Evolutionary conservation across 1,140 invertebrate species (phyloP).

Genomic region (Glossosoma conforme): DNA sequence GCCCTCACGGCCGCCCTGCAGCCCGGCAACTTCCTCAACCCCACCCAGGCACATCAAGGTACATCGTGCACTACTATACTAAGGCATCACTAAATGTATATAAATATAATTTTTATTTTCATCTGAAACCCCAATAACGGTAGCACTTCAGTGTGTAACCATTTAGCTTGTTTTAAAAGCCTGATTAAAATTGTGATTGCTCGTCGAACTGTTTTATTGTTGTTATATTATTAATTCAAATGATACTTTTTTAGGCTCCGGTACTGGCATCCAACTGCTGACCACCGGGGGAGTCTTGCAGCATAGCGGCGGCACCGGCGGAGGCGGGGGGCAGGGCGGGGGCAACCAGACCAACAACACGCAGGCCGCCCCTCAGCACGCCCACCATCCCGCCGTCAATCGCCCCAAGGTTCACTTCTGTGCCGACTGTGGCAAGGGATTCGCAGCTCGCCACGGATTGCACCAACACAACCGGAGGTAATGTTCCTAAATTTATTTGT

Average conservation of each 20-base stretch:
- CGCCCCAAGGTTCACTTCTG: constrained; percentile 75
- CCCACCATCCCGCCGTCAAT: constrained; percentile 25
- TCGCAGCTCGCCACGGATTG: constrained; percentile 75
- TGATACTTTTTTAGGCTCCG: constrained; percentile 6
- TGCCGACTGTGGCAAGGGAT: constrained; percentile 76
- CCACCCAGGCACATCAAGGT: constrained; percentile 49
- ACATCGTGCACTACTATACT: constrained; percentile 13
- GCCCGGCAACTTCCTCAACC: constrained; percentile 59
- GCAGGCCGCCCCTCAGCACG: neutral
- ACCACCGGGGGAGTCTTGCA: constrained; percentile 35
- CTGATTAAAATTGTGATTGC: neutral
- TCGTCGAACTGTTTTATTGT: too few relatives aligned
- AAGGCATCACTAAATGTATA: constrained; percentile 7
- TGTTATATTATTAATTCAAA: neutral
- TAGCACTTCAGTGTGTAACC: too few relatives aligned
- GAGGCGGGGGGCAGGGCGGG: neutral
- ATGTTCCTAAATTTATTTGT: constrained; percentile 5
- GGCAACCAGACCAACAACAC: neutral
- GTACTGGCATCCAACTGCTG: constrained; percentile 27
- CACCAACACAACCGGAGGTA: constrained; percentile 65
- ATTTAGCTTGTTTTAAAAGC: too few relatives aligned
- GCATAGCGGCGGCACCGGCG: constrained; percentile 16
- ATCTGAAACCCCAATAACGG: too few relatives aligned
- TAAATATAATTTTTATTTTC: neutral
- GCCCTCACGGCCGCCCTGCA: constrained; percentile 71